phyloP scores from a whole-genome alignment of 2,113 vertebrate species.

The Sebastes schlegelii region DNA sequence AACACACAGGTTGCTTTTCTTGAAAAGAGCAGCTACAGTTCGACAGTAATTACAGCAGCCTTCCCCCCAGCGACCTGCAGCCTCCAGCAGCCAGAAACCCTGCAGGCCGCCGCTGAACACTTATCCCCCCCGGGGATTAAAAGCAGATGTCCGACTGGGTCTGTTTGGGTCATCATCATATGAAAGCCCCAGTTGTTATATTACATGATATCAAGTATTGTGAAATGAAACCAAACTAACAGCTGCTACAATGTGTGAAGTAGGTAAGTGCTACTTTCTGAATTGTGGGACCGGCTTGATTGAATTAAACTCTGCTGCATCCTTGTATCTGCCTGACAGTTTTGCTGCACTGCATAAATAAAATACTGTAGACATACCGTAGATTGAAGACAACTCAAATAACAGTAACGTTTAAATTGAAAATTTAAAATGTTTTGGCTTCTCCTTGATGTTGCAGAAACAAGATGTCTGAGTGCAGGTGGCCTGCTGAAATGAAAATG shows the following conservation, averaged over 20 bases:
- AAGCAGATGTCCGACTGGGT: slow-evolving; percentile 36
- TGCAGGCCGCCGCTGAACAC: background rate
- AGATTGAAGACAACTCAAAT: too few relatives aligned
- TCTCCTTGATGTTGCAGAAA: background rate
- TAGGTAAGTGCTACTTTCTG: background rate
- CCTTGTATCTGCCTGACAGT: too few relatives aligned
- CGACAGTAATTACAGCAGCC: slow-evolving; percentile 14
- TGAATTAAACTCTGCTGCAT: background rate
- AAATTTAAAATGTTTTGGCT: too few relatives aligned
- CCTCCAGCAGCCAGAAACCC: too few relatives aligned
- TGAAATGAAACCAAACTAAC: background rate
- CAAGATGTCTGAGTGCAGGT: background rate
- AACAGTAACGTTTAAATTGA: too few relatives aligned
- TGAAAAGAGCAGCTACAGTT: background rate
- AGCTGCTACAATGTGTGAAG: too few relatives aligned
- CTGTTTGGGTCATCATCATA: slow-evolving; percentile 44
- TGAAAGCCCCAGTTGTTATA: too few relatives aligned
- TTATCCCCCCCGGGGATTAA: slow-evolving; percentile 50
- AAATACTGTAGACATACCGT: background rate
- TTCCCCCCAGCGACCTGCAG: too few relatives aligned
- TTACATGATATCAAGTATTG: background rate
- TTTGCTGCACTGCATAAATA: too few relatives aligned
- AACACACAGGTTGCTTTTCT: background rate
- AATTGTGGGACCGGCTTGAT: too few relatives aligned
- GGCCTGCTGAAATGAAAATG: background rate